Conservation (phyloP, 2,797 vertebrate species). For the Hemitrygon akajei region DNA sequence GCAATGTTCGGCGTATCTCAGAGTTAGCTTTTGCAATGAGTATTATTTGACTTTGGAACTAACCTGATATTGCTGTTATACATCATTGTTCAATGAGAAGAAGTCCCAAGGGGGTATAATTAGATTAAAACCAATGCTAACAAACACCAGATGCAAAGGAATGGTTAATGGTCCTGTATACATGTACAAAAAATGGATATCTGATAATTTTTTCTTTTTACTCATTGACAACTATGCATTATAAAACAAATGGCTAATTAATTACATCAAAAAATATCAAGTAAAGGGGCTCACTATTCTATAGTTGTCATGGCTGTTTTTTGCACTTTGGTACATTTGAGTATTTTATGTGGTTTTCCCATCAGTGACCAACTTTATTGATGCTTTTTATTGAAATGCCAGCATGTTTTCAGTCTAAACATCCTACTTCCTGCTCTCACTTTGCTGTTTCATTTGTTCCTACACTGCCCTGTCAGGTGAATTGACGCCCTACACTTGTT, state of each 20-base stretch:
- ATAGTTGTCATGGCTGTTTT: neutral
- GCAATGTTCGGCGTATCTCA: neutral
- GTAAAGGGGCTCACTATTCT: neutral
- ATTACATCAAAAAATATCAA: neutral
- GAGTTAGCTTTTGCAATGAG: neutral
- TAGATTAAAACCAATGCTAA: too few relatives aligned
- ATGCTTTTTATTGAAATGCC: neutral
- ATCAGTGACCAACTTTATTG: neutral
- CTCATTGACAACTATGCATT: neutral
- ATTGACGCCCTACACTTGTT: neutral
- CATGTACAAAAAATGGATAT: neutral
- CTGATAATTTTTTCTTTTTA: neutral
- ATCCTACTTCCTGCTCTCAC: neutral
- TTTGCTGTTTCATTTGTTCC: neutral
- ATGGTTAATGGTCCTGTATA: neutral
- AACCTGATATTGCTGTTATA: neutral
- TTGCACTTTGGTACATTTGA: neutral
- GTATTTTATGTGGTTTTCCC: neutral
- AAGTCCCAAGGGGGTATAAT: neutral
- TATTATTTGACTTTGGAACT: neutral
- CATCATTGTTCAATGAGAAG: neutral
- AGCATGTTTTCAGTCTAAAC: neutral
- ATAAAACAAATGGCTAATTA: neutral
- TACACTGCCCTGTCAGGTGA: neutral
- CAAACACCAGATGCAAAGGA: neutral